Evolutionary conservation across 2,797 vertebrate species (phyloP), one percentile per base, ranked within the genome.

Genomic region (Pampus argenteus): DNA sequence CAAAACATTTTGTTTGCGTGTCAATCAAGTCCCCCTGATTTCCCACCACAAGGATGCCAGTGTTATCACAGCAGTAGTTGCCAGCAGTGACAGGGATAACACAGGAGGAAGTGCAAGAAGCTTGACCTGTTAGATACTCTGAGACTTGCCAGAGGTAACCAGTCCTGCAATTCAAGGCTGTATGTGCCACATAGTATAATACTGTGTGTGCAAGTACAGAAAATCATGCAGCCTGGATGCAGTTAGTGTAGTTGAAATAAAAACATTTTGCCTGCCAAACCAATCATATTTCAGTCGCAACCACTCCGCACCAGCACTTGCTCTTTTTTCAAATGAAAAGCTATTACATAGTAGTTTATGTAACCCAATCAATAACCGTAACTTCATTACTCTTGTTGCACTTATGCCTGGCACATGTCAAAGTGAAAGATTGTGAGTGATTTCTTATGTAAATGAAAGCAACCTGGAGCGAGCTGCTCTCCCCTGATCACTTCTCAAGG

Each of bases 361-460:
- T 88, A 89, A 83, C 82, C 83, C 71, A 90, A 94, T 94, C 93
- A 93, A 91, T 93, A 91, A 92, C 85, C 57, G 71, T 66, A 88
- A 91, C 77, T 93, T 92, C 93, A 94, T 94, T 94, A 93, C 78
- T 92, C 76, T 73, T 81, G 66, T 83, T 91, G 84, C 90, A 88
- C 86, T 92, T 94, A 84, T 86, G 89, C 78, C 86, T 82, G 76
- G 88, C 84, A 83, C 74, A 86, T 88, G 89, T 93, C 92, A 91
- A 75, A 85, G 83, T 93, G 90, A 96, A 88, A 82, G 85, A 93
- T 88, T 82, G 82, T 91, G 90, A 88, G 84, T 91, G 91, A 93
- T 93, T 93, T 90, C 84, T 77, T 88, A 94, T 93, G 91, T 90
- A 94, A 95, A 95, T 94, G 83, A 89, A 89, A 89, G 78, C 70